Conservation (phyloP, 2,888 invertebrate genomes). For the Mesorhabditis spiculigera region DNA sequence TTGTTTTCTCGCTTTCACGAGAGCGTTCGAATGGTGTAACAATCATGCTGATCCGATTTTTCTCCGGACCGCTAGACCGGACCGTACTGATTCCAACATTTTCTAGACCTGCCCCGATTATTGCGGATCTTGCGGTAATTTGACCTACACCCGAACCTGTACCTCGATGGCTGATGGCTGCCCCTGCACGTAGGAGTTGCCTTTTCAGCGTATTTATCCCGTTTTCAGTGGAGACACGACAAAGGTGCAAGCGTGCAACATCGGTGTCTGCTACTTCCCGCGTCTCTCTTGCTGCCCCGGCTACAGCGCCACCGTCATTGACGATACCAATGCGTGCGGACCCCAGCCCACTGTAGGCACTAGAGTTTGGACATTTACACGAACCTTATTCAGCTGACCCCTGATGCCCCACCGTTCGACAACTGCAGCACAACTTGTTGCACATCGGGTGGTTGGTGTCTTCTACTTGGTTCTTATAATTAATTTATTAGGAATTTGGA, state of each 20-base stretch:
- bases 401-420: slow-evolving; percentile 5
- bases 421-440: slow-evolving; percentile 26
- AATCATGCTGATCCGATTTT: too few species aligned
- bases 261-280: slow-evolving; percentile 32
- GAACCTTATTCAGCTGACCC: not conserved
- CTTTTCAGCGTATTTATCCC: not conserved
- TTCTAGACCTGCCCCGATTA: slow-evolving; percentile 24
- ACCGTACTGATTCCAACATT: too few species aligned
- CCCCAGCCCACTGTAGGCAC: slow-evolving; percentile 17
- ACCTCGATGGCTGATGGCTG: slow-evolving; percentile 25
- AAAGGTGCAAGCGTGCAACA: slow-evolving; percentile 9
- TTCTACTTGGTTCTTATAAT: not conserved
- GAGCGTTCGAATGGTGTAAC: too few species aligned
- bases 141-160: slow-evolving; percentile 26
- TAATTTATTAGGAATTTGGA: slow-evolving; percentile 27
- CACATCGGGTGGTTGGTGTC: slow-evolving; percentile 12
- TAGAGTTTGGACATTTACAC: slow-evolving; percentile 10
- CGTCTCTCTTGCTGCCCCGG: slow-evolving; percentile 26
- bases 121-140: slow-evolving; percentile 33
- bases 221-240: not conserved
- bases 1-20: too few species aligned
- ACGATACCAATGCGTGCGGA: slow-evolving; percentile 22
- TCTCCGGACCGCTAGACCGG: too few species aligned
- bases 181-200: slow-evolving; percentile 24
- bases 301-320: slow-evolving; percentile 20